Percentiles rank a stretch among this genome's conserved stretches.
Conservation (phyloP, 64 coral and sea anemone species). For the Porites lutea region DNA sequence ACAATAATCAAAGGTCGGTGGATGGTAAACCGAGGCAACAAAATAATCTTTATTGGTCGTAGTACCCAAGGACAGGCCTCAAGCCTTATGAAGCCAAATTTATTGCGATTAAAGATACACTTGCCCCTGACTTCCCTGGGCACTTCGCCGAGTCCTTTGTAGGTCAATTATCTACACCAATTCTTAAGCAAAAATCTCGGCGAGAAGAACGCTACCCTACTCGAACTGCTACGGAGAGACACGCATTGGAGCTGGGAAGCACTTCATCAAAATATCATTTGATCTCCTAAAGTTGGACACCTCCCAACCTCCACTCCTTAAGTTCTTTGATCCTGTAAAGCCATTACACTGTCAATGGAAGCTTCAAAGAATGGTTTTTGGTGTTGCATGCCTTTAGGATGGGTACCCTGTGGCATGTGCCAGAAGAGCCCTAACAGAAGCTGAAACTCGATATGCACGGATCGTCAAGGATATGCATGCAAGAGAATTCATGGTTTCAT, state of each 20-base stretch:
- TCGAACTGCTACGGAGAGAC: not conserved
- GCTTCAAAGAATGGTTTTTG: slow-evolving; percentile 27
- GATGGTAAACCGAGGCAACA: too few species aligned
- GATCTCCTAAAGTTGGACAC: not conserved
- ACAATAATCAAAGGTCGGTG: too few species aligned
- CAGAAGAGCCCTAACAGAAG: too few species aligned
- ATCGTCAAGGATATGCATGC: slow-evolving; percentile 4
- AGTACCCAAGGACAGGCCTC: slow-evolving; percentile 3
- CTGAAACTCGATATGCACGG: not conserved
- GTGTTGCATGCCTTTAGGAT: slow-evolving; percentile 32
- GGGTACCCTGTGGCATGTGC: not conserved
- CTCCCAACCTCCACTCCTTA: not conserved
- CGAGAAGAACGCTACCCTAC: slow-evolving; percentile 1
- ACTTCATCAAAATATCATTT: slow-evolving; percentile 23
- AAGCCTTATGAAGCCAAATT: slow-evolving; percentile 26
- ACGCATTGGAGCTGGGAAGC: too few species aligned
- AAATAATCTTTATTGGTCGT: too few species aligned
- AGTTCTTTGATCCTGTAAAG: slow-evolving; percentile 15
- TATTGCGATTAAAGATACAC: slow-evolving; percentile 35
- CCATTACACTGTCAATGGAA: slow-evolving; percentile 6
- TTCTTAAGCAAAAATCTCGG: slow-evolving; percentile 32
- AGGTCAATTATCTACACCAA: slow-evolving; percentile 59
- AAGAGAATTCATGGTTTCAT: not conserved
- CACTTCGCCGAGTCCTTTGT: slow-evolving; percentile 52
- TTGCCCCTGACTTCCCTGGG: not conserved